phyloP scores from a whole-genome alignment of 1,140 invertebrate genomes.

The Hycleus cichorii region DNA sequence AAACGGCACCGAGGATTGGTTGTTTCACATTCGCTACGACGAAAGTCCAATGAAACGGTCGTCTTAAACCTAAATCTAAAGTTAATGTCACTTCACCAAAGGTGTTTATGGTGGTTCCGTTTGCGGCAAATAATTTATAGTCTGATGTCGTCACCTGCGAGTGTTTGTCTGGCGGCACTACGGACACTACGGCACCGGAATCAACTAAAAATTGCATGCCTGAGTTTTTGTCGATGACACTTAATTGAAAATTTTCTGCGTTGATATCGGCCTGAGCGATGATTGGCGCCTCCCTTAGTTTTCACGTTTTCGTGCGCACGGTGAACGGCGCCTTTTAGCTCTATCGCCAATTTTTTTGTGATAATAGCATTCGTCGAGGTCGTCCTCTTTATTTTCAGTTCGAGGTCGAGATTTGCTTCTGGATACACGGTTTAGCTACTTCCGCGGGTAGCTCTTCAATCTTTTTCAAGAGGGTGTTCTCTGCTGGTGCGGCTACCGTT shows the following conservation, averaged over 20 bases:
- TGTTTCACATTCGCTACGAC: slow-evolving; percentile 30
- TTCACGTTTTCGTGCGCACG: neutral
- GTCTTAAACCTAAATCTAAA: slow-evolving; percentile 12
- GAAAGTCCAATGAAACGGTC: slow-evolving; percentile 36
- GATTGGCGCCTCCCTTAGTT: too few relatives aligned
- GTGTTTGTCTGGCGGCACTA: neutral
- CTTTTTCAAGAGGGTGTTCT: neutral
- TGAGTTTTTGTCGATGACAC: too few relatives aligned
- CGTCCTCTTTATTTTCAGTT: neutral
- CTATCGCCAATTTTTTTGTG: neutral
- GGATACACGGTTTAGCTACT: neutral
- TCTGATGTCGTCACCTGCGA: too few relatives aligned
- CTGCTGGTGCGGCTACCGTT: neutral
- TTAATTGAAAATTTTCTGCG: too few relatives aligned
- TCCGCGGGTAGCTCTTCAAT: neutral
- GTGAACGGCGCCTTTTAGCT: neutral
- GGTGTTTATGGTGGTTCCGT: neutral
- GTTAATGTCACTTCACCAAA: neutral
- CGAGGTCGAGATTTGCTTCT: neutral
- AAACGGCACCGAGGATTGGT: slow-evolving; percentile 41
- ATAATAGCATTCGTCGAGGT: neutral
- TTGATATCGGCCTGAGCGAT: too few relatives aligned
- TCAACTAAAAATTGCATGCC: too few relatives aligned
- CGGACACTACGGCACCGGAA: neutral
- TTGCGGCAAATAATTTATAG: neutral